Percentiles rank a stretch among this genome's conserved stretches.
Conservation (phyloP, 2,888 invertebrate species). For the Leucania comma region DNA sequence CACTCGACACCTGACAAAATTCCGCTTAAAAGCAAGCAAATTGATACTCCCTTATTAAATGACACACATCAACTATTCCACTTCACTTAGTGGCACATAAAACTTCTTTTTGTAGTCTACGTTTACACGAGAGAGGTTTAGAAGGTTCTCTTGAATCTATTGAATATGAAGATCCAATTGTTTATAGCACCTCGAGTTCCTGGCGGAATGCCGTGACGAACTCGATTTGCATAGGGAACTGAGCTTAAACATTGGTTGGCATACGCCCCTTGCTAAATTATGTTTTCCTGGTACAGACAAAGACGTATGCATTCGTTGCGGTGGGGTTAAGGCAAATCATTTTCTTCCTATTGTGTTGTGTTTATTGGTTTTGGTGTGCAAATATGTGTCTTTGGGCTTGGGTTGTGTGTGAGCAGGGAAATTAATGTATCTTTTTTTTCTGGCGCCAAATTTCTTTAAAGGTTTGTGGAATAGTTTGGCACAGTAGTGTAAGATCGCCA, state of each 20-base stretch:
- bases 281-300: slow-evolving; percentile 71
- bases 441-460: neutral
- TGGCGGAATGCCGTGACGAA: slow-evolving; percentile 73
- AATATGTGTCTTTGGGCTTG: slow-evolving; percentile 6
- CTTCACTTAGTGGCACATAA: slow-evolving; percentile 25
- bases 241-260: slow-evolving; percentile 74
- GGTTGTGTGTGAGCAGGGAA: neutral
- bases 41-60: slow-evolving; percentile 48
- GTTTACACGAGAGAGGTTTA: slow-evolving; percentile 52
- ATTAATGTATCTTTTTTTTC: neutral
- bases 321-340: slow-evolving; percentile 41
- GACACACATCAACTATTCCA: slow-evolving; percentile 44
- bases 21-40: slow-evolving; percentile 36
- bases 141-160: slow-evolving; percentile 28
- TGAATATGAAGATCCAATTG: slow-evolving; percentile 65
- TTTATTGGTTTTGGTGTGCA: slow-evolving; percentile 18
- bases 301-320: slow-evolving; percentile 64
- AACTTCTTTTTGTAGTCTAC: slow-evolving; percentile 50
- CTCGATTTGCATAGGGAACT: slow-evolving; percentile 81
- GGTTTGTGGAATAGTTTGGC: no score
- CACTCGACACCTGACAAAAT: slow-evolving; percentile 9
- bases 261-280: slow-evolving; percentile 71
- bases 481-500: no score
- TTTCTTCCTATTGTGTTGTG: slow-evolving; percentile 40
- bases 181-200: slow-evolving; percentile 53